Percentiles rank a stretch among this genome's conserved stretches.
These are phyloP conservation scores for Heterotilapia buettikoferi DNA, from an alignment of 2,113 vertebrate genomes.

Conservation along the genomic window DNA sequence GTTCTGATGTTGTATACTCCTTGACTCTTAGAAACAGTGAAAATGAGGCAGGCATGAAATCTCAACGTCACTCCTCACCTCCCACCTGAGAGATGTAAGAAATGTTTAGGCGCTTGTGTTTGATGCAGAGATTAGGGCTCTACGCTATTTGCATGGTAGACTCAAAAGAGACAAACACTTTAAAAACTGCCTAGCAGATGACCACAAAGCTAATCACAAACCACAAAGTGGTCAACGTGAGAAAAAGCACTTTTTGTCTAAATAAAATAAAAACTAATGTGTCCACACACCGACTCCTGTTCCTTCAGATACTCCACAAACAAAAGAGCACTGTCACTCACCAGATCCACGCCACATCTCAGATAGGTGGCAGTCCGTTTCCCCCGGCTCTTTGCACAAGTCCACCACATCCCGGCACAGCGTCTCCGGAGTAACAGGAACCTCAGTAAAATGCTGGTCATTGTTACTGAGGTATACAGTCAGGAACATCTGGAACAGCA, in stretches of 20 bases:
- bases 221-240: not conserved
- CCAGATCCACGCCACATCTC: slow-evolving; percentile 94
- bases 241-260: slow-evolving; percentile 18
- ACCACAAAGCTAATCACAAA: slow-evolving; percentile 23
- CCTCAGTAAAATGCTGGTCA: slow-evolving; percentile 97
- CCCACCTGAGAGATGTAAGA: slow-evolving; percentile 1
- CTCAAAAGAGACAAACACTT: slow-evolving; percentile 22
- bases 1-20: slow-evolving; percentile 35
- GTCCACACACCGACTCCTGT: not conserved
- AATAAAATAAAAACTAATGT: slow-evolving; percentile 7
- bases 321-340: slow-evolving; percentile 50
- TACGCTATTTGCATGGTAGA: slow-evolving; percentile 40
- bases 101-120: slow-evolving; percentile 16
- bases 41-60: slow-evolving; percentile 8
- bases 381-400: slow-evolving; percentile 92
- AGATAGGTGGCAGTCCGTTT: slow-evolving; percentile 86
- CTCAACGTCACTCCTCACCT: not conserved
- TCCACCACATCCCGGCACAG: slow-evolving; percentile 93
- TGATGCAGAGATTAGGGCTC: slow-evolving; percentile 23
- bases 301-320: not conserved
- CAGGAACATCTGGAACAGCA: slow-evolving; percentile 86
- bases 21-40: slow-evolving; percentile 4
- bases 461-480: slow-evolving; percentile 98
- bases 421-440: slow-evolving; percentile 92
- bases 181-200: slow-evolving; percentile 1